phyloP scores from a whole-genome alignment of 1,140 invertebrate species.

The Lepidurus apus region DNA sequence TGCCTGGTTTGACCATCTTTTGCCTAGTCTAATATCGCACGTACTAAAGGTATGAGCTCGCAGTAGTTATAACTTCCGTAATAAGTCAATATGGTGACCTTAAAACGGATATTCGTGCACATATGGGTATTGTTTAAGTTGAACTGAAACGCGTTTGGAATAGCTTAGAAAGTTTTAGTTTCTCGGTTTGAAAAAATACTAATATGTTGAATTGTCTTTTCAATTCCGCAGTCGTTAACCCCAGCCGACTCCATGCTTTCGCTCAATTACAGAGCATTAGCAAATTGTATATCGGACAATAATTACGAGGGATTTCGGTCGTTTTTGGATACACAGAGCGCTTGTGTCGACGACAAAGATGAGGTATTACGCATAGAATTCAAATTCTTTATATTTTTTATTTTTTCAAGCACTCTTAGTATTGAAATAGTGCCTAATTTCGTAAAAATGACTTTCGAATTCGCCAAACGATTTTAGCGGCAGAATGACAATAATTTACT shows the following conservation, averaged over 20 bases:
- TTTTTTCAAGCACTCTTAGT: background rate
- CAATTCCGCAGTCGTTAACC: conserved; percentile 44
- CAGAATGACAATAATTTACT: no score
- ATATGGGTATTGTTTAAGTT: background rate
- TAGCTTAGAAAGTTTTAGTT: background rate
- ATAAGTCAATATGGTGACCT: background rate
- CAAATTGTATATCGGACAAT: conserved; percentile 71
- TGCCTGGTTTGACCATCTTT: background rate
- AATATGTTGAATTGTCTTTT: background rate
- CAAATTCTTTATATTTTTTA: conserved; percentile 24
- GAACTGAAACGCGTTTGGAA: background rate
- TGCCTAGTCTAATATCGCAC: conserved; percentile 2
- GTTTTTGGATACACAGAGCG: conserved; percentile 72
- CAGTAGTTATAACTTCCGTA: background rate
- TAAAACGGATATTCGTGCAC: background rate
- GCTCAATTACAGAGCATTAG: conserved; percentile 69
- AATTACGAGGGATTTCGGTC: conserved; percentile 69
- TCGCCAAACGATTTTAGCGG: no score
- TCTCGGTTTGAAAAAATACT: background rate
- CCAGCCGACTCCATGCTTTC: conserved; percentile 80
- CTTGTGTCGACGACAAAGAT: conserved; percentile 81
- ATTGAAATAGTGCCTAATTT: no score
- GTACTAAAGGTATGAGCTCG: background rate
- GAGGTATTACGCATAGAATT: conserved; percentile 57
- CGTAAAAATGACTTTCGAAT: no score